Base-by-base conservation (phyloP, 2,888 invertebrate species). In the Drosophila maculinotata region DNA sequence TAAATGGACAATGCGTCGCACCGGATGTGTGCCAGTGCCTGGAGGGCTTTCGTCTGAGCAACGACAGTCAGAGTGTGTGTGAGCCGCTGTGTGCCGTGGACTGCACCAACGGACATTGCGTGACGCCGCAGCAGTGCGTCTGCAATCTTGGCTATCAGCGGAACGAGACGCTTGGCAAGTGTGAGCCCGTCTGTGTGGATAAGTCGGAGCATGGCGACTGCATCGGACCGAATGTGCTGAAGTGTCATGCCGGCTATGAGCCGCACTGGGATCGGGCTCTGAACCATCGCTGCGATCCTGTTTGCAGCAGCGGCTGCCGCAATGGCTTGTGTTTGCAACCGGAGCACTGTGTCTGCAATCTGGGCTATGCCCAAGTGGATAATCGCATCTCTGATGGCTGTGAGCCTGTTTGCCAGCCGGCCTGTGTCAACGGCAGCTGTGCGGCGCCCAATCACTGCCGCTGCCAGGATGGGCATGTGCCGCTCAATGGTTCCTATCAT, bases 71-170 rank as follows among this genome's bases (percentile, higher is more conserved):
- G 8, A 79, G 63, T 0, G 76, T 82, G 0, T 92, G 93, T 62
- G 74, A 89, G 30, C 90, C 92, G 0, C 53, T 74, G 1, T 93
- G 93, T 72, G 14, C 1, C 1, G 10, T 83, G 1, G 73, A 83
- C 5, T 93, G 93, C 68, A 66, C 69, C 1, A 90, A 93, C 63
- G 92, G 92, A 0, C 82, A 92, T 28, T 95, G 95, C 79, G 91
- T 92, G 2, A 92, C 91, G 1, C 93, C 93, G 0, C 92, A 93
- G 49, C 89, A 92, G 0, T 95, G 95, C 83, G 91, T 90, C 8
- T 95, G 95, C 78, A 89, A 92, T 12, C 76, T 90, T 1, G 94
- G 94, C 36, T 91, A 89, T 30, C 45, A 62, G n/a, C 74, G 77
- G 12, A 73, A 77, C 30, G 80, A 79, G 26, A 76, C 54, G 2